Evolutionary conservation across 2,113 vertebrate species (phyloP).

Genomic region (Rhinopomastus cyanomelas): DNA sequence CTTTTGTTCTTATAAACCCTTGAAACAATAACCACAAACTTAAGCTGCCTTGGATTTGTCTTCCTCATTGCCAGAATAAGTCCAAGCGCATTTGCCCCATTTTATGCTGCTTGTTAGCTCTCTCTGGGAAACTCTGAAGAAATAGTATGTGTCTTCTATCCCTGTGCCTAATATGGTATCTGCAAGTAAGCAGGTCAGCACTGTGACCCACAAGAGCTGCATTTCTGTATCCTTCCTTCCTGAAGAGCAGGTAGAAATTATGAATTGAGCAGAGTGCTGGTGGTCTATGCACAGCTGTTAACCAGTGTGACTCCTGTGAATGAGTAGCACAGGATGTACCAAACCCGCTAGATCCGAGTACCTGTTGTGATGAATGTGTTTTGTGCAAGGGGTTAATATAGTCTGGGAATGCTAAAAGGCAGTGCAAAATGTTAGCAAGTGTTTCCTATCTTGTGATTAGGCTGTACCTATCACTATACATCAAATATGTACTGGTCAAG

Average conservation of each 20-base stretch:
- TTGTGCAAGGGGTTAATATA: neutral
- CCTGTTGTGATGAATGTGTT: neutral
- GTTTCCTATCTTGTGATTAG: neutral
- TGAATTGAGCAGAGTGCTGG: accelerated
- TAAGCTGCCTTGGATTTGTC: neutral
- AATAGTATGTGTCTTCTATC: neutral
- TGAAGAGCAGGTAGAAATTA: neutral
- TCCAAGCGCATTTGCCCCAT: neutral
- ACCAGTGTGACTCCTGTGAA: neutral
- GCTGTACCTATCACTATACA: neutral
- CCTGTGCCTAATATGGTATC: accelerated
- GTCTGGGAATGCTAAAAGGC: neutral
- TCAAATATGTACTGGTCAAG: neutral
- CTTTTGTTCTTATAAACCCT: neutral
- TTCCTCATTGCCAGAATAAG: neutral
- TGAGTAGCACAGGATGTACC: accelerated
- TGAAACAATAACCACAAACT: neutral
- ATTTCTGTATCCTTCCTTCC: neutral
- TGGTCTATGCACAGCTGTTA: neutral
- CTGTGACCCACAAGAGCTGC: neutral
- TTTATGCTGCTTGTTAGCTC: neutral
- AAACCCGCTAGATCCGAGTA: accelerated
- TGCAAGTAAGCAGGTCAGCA: neutral
- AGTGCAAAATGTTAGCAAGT: neutral
- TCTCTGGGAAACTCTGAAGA: neutral